Percentiles rank a stretch among this genome's conserved stretches.
phyloP scores from a whole-genome alignment of 2,113 vertebrate species.

The Hippotragus niger region DNA sequence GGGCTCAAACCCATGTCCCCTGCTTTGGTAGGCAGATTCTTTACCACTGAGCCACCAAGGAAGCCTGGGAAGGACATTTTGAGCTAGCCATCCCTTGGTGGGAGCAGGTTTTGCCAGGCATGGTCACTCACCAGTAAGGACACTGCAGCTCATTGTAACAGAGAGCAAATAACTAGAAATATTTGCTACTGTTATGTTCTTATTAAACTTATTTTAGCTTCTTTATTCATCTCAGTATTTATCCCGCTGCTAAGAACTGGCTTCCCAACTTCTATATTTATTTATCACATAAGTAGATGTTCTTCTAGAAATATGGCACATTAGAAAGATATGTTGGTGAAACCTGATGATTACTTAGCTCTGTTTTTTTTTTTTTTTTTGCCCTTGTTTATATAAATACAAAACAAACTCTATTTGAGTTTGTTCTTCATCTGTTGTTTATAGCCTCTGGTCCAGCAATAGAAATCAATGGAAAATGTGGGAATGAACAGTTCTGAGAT shows the following conservation, averaged over 20 bases:
- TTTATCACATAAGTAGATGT: not conserved
- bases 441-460: not conserved
- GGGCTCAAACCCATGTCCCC: not conserved
- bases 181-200: not conserved
- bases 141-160: rapidly evolving
- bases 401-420: not conserved
- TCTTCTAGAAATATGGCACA: not conserved
- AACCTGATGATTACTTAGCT: not conserved
- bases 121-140: not conserved
- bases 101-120: not conserved
- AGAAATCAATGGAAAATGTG: not conserved
- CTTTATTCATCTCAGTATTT: not conserved
- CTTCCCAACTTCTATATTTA: not conserved
- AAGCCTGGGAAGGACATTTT: not conserved
- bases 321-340: slow-evolving; percentile 11
- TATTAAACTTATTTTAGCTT: not conserved
- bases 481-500: not conserved
- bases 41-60: not conserved
- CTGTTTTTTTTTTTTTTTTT: not conserved
- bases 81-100: not conserved
- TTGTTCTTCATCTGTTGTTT: not conserved
- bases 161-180: not conserved
- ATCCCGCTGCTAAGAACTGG: not conserved
- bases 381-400: not conserved
- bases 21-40: not conserved